Conservation (phyloP, 2,113 vertebrate genomes). For the Odocoileus hemionus region DNA sequence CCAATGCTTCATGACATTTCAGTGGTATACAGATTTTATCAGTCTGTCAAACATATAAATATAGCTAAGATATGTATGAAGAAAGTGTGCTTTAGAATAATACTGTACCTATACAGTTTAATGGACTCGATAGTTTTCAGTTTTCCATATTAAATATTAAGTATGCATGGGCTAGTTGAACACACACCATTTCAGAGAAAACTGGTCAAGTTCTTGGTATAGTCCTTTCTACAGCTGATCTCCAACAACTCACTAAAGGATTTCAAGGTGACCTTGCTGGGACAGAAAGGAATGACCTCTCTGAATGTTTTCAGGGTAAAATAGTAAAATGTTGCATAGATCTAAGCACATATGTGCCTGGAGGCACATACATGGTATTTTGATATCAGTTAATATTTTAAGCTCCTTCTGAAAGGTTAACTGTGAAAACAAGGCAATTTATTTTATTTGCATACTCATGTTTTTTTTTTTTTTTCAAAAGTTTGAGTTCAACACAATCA, state of each 20-base stretch:
- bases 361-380: not conserved
- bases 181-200: not conserved
- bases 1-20: not conserved
- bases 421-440: not conserved
- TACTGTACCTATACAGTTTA: not conserved
- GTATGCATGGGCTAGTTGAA: not conserved
- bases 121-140: not conserved
- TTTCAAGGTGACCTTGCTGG: not conserved
- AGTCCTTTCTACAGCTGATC: not conserved
- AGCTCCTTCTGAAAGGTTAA: not conserved
- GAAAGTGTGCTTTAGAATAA: not conserved
- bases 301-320: not conserved
- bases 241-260: not conserved
- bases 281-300: not conserved
- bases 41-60: not conserved
- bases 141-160: not conserved
- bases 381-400: not conserved
- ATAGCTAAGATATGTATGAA: not conserved
- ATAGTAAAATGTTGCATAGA: not conserved
- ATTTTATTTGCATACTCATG: not conserved
- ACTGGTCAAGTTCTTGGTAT: not conserved
- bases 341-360: not conserved
- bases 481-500: not conserved
- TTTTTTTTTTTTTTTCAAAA: not conserved
- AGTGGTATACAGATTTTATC: not conserved